Evolutionary conservation across 2,797 vertebrate genomes (phyloP).

Genomic region (Adrianichthys oophorus): DNA sequence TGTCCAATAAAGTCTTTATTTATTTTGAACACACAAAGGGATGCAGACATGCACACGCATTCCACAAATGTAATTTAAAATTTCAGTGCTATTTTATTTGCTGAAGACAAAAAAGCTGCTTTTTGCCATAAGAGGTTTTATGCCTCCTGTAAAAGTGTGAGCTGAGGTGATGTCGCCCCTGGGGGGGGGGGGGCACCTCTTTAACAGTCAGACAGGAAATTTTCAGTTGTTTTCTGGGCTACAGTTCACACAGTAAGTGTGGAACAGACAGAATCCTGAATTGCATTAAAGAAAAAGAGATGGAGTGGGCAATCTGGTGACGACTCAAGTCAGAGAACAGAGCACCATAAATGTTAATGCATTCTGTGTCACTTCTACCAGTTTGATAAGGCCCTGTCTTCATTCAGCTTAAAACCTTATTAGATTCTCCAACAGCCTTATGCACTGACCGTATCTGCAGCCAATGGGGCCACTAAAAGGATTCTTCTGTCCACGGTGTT

Average conservation of each 20-base stretch:
- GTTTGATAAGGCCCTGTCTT: slow-evolving; percentile 56
- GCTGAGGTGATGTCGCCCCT: too few relatives aligned
- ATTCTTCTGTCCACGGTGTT: slow-evolving; percentile 52
- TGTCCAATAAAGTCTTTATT: too few relatives aligned
- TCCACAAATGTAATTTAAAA: too few relatives aligned
- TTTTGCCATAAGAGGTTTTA: slow-evolving; percentile 21
- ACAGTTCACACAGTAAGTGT: slow-evolving; percentile 54
- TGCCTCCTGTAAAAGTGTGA: slow-evolving; percentile 5
- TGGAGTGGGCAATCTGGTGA: slow-evolving; percentile 52
- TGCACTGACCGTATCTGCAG: slow-evolving; percentile 41
- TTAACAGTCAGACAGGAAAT: slow-evolving; percentile 13
- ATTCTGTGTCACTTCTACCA: slow-evolving; percentile 65
- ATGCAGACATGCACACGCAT: too few relatives aligned
- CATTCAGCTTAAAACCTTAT: slow-evolving; percentile 61
- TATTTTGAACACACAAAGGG: too few relatives aligned
- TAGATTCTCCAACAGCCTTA: slow-evolving; percentile 51
- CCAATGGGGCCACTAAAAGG: slow-evolving; percentile 54
- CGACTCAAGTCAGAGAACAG: slow-evolving; percentile 51
- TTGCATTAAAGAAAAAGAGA: slow-evolving; percentile 55
- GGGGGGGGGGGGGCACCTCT: too few relatives aligned
- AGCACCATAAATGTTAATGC: slow-evolving; percentile 72
- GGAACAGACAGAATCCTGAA: slow-evolving; percentile 58
- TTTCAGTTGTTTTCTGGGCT: slow-evolving; percentile 53
- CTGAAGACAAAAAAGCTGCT: slow-evolving; percentile 3
- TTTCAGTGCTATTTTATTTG: too few relatives aligned